Percentiles rank a stretch among this genome's conserved stretches.
phyloP scores from a whole-genome alignment of 2,888 invertebrate species.

The Ennomos quercinarius region DNA sequence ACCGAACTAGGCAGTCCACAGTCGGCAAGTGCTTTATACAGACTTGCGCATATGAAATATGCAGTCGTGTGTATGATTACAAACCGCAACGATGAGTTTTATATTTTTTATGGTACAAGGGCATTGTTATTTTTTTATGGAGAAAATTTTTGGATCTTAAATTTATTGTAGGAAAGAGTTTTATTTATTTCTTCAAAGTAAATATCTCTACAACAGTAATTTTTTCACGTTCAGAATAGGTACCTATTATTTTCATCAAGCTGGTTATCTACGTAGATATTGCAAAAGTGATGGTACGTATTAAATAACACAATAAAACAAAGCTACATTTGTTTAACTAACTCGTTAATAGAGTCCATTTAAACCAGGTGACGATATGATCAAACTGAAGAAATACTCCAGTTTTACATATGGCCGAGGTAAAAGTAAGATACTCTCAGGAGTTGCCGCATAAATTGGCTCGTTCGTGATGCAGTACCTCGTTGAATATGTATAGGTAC shows the following conservation, averaged over 20 bases:
- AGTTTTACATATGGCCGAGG: constrained; percentile 82
- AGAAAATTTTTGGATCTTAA: too few relatives aligned
- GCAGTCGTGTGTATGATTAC: constrained; percentile 33
- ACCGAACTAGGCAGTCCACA: constrained; percentile 55
- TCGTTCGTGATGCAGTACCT: constrained; percentile 84
- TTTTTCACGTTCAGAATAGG: too few relatives aligned
- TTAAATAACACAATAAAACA: constrained; percentile 12
- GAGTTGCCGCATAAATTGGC: constrained; percentile 82
- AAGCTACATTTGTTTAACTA: constrained; percentile 19
- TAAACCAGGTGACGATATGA: constrained; percentile 73
- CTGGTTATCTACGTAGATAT: not conserved
- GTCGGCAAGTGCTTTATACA: constrained; percentile 38
- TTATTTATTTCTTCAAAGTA: too few relatives aligned
- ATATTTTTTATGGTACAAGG: constrained; percentile 5
- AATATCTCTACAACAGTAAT: too few relatives aligned
- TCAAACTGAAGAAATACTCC: constrained; percentile 76
- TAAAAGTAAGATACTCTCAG: constrained; percentile 81
- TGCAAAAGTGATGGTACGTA: constrained; percentile 4
- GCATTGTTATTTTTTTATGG: not conserved
- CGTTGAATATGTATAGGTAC: constrained; percentile 85
- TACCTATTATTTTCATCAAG: too few relatives aligned
- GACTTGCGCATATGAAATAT: constrained; percentile 33
- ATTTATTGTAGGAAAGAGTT: too few relatives aligned
- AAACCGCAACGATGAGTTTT: constrained; percentile 19
- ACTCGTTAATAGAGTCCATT: constrained; percentile 43